These are phyloP conservation scores for Copidosoma floridanum DNA, from an alignment of 1,140 invertebrate species.

Conservation along the genomic window DNA sequence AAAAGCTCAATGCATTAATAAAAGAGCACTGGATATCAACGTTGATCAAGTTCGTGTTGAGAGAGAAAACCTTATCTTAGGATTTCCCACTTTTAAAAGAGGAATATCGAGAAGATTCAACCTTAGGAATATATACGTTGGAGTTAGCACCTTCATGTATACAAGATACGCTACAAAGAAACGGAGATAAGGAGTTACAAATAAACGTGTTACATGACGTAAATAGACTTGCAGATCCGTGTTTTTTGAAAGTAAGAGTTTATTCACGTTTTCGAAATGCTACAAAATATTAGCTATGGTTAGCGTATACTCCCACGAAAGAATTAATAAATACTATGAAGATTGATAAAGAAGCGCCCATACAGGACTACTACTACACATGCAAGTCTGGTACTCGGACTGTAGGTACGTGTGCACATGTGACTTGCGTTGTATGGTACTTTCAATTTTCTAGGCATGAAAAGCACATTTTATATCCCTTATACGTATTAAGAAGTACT, in stretches of 20 bases:
- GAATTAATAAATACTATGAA: slow-evolving; percentile 1
- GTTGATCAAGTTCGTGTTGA: too few relatives aligned
- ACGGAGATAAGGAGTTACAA: slow-evolving; percentile 17
- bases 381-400: slow-evolving; percentile 13
- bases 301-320: slow-evolving; percentile 5
- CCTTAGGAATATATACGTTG: slow-evolving; percentile 22
- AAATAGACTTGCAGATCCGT: slow-evolving; percentile 9
- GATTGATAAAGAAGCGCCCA: slow-evolving; percentile 11
- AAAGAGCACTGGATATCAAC: background rate
- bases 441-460: too few relatives aligned
- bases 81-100: slow-evolving; percentile 13
- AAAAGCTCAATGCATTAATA: background rate
- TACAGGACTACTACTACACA: slow-evolving; percentile 17
- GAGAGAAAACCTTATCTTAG: slow-evolving; percentile 9
- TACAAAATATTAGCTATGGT: slow-evolving; percentile 18
- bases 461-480: too few relatives aligned
- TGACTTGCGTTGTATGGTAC: slow-evolving; percentile 17
- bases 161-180: slow-evolving; percentile 15
- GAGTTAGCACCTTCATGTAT: slow-evolving; percentile 12
- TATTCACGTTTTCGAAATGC: slow-evolving; percentile 20
- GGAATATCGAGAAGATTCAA: too few relatives aligned
- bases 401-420: slow-evolving; percentile 15
- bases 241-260: slow-evolving; percentile 13
- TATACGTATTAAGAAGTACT: too few relatives aligned
- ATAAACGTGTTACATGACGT: slow-evolving; percentile 6